phyloP scores from a whole-genome alignment of 2,797 vertebrate species.

The Galago senegalensis region DNA sequence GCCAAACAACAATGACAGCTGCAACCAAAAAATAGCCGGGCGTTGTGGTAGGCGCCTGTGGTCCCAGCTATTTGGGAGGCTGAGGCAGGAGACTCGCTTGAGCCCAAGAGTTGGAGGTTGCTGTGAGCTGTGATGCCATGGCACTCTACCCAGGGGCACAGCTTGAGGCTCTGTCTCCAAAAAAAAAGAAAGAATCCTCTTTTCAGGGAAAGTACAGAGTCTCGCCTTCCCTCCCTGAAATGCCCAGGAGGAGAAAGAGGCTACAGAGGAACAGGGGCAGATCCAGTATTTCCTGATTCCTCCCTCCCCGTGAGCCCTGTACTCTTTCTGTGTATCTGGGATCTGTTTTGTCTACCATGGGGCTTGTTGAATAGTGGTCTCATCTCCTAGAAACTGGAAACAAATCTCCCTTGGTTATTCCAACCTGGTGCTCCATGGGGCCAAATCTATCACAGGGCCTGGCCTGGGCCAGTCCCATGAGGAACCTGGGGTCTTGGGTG shows the following conservation, averaged over 20 bases:
- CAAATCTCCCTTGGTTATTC: neutral
- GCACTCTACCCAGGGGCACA: no score
- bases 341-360: neutral
- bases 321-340: neutral
- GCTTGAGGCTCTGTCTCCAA: no score
- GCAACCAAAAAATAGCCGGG: no score
- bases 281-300: neutral
- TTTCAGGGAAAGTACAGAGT: neutral
- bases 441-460: neutral
- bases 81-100: no score
- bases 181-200: neutral
- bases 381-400: slow-evolving; percentile 17
- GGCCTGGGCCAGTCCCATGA: neutral
- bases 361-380: neutral
- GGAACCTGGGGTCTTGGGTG: neutral
- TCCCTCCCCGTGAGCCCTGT: neutral
- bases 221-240: neutral
- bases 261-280: neutral
- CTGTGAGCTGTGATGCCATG: no score
- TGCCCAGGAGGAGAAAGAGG: neutral
- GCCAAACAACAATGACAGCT: no score
- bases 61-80: no score
- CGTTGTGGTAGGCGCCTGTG: no score
- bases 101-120: no score
- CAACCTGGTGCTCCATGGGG: neutral